Evolutionary conservation across 2,113 vertebrate genomes (phyloP), one percentile per base, ranked within the genome.

Genomic region (Cavia aperea): DNA sequence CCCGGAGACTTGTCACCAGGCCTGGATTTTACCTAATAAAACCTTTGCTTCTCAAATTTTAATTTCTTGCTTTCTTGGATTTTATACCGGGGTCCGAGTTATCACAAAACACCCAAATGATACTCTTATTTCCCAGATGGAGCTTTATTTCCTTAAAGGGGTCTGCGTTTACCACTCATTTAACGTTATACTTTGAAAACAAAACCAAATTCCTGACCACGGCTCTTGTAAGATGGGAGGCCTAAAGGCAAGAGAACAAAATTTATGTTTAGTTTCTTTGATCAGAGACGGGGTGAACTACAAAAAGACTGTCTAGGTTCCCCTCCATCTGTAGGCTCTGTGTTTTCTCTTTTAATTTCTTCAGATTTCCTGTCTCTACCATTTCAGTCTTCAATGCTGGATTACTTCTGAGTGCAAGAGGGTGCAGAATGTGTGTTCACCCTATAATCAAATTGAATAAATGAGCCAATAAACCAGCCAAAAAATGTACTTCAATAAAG

Each of bases 241-340:
- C 9, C 29, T 89, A 56, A 12, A 92, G 12, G 29, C 23, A 31
- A 11, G 26, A 46, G 29, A 72, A 51, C 9, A 62, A 60, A 72
- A 33, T 10, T 14, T 65, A 1, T 2, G 36, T 89, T 65, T 2
- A 58, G 5, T 8, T 9, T 66, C 2, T 33, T 93, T 9, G 31
- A 18, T 11, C 16, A 5, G 33, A 14, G 3, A 63, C 31, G 4
- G 19, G 6, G 13, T 24, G 4, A 81, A 54, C 24, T 14, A 10
- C 29, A 78, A 2, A 49, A 31, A 15, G 16, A 31, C 36, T 8
- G 33, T 36, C 10, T 4, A 43, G 60, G 75, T 31, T 16, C 4
- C 12, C 4, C 26, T 4, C 2, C 9, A 10, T 19, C 49, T 18
- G 16, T 31, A 82, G 66, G 10, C 16, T 9, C 1, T 9, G 12